phyloP scores from a whole-genome alignment of 2,113 vertebrate species.

The Motacilla alba region DNA sequence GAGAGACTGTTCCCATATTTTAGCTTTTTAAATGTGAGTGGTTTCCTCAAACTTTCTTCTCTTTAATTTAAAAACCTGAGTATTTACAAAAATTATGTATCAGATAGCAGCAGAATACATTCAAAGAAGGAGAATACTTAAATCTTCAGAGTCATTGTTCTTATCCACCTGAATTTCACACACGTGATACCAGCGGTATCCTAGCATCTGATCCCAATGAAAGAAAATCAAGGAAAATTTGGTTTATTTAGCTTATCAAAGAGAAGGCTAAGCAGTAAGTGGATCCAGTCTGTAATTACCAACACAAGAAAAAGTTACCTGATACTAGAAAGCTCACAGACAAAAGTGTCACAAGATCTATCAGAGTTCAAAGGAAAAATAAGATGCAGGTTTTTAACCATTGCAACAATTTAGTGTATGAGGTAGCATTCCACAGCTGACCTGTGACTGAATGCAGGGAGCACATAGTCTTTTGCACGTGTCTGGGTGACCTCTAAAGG shows the following conservation, averaged over 20 bases:
- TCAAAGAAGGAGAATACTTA: neutral
- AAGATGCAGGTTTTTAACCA: neutral
- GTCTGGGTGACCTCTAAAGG: neutral
- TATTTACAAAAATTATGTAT: neutral
- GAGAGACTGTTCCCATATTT: neutral
- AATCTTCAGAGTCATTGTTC: neutral
- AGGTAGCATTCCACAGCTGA: neutral
- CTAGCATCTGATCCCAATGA: constrained; percentile 4
- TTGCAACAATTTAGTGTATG: neutral
- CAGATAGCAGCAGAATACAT: neutral
- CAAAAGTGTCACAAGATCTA: neutral
- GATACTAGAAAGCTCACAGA: neutral
- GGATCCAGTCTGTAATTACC: neutral
- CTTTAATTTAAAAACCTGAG: neutral
- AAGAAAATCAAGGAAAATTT: neutral
- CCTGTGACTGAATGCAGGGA: neutral
- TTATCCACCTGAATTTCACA: neutral
- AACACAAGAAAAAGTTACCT: neutral
- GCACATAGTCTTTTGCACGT: rapidly evolving
- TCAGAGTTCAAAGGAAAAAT: neutral
- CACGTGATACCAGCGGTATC: neutral
- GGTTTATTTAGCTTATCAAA: constrained; percentile 9
- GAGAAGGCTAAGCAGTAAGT: neutral
- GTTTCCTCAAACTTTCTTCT: neutral
- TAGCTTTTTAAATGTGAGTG: neutral